phyloP scores from a whole-genome alignment of 2,113 vertebrate species.

The human region DNA sequence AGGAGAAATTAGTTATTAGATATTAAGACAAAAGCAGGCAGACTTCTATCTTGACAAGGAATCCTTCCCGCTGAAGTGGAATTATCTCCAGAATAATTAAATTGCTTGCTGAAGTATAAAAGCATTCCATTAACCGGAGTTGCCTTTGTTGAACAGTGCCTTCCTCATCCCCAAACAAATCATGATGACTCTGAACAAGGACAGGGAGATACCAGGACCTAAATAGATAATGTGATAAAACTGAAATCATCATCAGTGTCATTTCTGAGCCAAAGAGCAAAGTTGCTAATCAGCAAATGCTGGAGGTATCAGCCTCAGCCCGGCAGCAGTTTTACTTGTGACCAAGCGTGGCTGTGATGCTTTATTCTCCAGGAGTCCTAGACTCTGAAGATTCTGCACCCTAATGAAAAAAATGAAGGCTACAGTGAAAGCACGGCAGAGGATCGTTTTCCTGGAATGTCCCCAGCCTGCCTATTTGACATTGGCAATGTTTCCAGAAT shows the following conservation, averaged over 20 bases:
- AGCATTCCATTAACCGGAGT: constrained; percentile 71
- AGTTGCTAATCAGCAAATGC: neutral
- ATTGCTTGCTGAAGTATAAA: constrained; percentile 80
- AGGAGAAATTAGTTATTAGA: constrained; percentile 78
- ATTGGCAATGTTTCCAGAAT: neutral
- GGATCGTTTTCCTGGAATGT: neutral
- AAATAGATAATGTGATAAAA: neutral
- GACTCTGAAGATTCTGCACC: neutral
- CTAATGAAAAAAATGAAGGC: neutral
- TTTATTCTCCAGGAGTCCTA: neutral
- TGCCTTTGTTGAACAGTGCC: constrained; percentile 55
- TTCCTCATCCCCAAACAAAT: neutral
- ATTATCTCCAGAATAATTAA: constrained; percentile 83
- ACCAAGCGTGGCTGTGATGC: neutral
- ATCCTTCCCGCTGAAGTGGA: constrained; percentile 76
- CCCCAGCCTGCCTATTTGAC: neutral
- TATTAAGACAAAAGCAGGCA: constrained; percentile 81
- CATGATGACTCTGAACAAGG: neutral
- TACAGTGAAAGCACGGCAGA: neutral
- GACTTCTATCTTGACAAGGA: constrained; percentile 67
- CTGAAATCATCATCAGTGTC: neutral
- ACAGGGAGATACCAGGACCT: neutral
- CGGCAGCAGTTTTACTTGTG: too few species aligned
- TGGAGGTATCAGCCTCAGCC: neutral
- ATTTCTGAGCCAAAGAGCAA: neutral